Conservation (phyloP, 2,888 invertebrate species). For the Pollenia labialis region DNA sequence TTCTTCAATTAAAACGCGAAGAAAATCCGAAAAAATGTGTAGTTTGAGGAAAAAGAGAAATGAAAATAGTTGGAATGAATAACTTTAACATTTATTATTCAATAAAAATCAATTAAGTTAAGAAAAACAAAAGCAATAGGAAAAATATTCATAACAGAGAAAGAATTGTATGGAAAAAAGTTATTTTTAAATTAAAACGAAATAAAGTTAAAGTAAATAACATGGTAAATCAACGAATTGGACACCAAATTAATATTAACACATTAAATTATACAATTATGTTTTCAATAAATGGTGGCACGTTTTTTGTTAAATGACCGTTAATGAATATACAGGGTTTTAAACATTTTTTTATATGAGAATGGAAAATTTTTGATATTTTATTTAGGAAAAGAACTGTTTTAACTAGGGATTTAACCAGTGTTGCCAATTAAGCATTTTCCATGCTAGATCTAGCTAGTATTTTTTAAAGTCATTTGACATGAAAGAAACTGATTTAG, state of each 20-base stretch:
- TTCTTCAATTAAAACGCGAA: constrained; percentile 28
- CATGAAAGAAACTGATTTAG: too few relatives aligned
- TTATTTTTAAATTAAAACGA: neutral
- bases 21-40: constrained; percentile 17
- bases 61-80: constrained; percentile 12
- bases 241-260: constrained; percentile 10
- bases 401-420: too few relatives aligned
- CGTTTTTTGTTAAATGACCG: too few relatives aligned
- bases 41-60: constrained; percentile 15
- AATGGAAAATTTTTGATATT: too few relatives aligned
- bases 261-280: neutral
- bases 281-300: too few relatives aligned
- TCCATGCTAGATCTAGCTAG: too few relatives aligned
- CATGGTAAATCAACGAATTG: constrained; percentile 15
- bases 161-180: neutral
- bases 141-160: constrained; percentile 11
- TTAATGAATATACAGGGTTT: too few relatives aligned
- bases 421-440: too few relatives aligned
- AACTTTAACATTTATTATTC: neutral
- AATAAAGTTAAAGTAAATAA: constrained; percentile 7
- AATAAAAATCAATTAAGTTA: constrained; percentile 58
- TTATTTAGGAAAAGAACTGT: too few relatives aligned
- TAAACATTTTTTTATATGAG: too few relatives aligned
- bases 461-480: too few relatives aligned
- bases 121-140: neutral